Conservation (phyloP, 2,888 invertebrate genomes). For the Congeria kusceri region DNA sequence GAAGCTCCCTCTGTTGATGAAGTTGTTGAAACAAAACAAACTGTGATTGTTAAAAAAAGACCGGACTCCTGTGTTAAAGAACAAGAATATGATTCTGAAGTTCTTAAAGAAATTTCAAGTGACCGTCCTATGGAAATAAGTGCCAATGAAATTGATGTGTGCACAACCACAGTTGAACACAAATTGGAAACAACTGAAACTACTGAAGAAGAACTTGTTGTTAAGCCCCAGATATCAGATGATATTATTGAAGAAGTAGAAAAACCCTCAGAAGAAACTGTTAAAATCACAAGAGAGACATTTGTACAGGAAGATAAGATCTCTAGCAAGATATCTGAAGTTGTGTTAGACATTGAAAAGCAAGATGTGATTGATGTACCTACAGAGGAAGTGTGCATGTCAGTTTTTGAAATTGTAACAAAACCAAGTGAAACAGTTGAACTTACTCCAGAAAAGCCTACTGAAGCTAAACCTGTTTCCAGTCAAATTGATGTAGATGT, state of each 20-base stretch:
- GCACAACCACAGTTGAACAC: too few relatives aligned
- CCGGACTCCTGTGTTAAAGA: not conserved
- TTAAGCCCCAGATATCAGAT: slow-evolving; percentile 51
- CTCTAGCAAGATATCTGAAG: not conserved
- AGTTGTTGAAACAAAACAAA: slow-evolving; percentile 7
- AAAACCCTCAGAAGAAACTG: slow-evolving; percentile 16
- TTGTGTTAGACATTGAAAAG: slow-evolving; percentile 5
- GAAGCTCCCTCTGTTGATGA: slow-evolving; percentile 45
- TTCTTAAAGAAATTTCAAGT: too few relatives aligned
- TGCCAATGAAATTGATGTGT: too few relatives aligned
- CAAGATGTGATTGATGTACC: slow-evolving; percentile 14
- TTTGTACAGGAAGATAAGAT: not conserved
- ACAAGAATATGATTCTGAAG: not conserved
- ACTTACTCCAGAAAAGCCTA: slow-evolving; percentile 24
- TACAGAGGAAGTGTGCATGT: slow-evolving; percentile 17
- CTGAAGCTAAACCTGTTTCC: slow-evolving; percentile 18
- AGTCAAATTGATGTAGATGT: slow-evolving; percentile 17
- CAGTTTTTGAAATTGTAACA: slow-evolving; percentile 16
- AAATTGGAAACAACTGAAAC: slow-evolving; percentile 21
- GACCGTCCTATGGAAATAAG: too few relatives aligned
- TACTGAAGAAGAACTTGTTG: slow-evolving; percentile 57
- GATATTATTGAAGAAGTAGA: slow-evolving; percentile 15
- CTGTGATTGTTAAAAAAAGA: not conserved
- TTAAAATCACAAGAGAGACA: not conserved
- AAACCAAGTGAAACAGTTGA: slow-evolving; percentile 61